Percentiles rank a stretch among this genome's conserved stretches.
Conservation (phyloP, 1,140 invertebrate species). For the Dendrolimus punctatus region DNA sequence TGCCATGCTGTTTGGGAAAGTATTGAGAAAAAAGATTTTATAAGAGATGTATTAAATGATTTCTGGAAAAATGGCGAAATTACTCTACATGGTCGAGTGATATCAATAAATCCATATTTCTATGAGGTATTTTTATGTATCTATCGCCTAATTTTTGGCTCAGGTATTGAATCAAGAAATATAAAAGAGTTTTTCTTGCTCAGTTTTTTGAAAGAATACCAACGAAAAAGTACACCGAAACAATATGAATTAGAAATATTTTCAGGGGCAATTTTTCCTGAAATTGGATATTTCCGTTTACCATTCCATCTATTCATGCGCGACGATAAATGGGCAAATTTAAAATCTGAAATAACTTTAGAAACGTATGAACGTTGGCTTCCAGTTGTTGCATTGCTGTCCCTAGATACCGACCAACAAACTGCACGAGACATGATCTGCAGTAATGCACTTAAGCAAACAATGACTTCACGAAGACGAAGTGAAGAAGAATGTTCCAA, state of each 20-base stretch:
- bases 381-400: constrained; percentile 52
- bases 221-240: constrained; percentile 54
- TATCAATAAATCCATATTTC: constrained; percentile 66
- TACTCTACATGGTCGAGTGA: constrained; percentile 50
- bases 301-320: constrained; percentile 66
- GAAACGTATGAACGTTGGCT: constrained; percentile 66
- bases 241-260: constrained; percentile 69
- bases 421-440: constrained; percentile 67
- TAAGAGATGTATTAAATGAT: constrained; percentile 55
- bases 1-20: constrained; percentile 56
- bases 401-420: constrained; percentile 54
- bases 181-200: constrained; percentile 61
- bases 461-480: constrained; percentile 57
- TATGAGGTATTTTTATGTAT: constrained; percentile 68
- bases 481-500: constrained; percentile 34
- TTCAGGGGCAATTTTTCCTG: constrained; percentile 65
- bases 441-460: constrained; percentile 68
- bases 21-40: constrained; percentile 52
- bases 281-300: constrained; percentile 62
- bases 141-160: constrained; percentile 44
- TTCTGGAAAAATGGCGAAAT: constrained; percentile 68
- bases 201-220: constrained; percentile 62
- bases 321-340: constrained; percentile 65
- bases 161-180: constrained; percentile 30
- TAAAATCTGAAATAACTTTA: constrained; percentile 68